These are phyloP conservation scores for Furnarius figulus DNA, from an alignment of 2,113 vertebrate species.

Conservation along the genomic window DNA sequence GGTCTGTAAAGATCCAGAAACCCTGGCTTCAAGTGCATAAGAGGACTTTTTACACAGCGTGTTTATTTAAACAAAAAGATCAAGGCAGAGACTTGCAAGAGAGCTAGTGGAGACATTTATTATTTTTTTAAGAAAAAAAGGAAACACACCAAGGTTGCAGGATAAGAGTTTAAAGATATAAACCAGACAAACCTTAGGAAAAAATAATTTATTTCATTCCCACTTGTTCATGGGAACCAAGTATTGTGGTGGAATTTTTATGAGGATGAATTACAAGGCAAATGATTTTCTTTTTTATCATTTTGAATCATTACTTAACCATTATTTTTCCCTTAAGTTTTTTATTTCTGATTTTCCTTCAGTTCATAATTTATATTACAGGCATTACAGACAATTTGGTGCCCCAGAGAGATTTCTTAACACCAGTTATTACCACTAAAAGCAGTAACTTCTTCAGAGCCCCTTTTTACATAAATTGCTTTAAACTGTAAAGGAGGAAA, in stretches of 20 bases:
- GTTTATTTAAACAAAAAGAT: background rate
- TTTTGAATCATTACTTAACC: background rate
- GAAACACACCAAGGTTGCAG: background rate
- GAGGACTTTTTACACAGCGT: background rate
- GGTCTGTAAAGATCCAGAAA: background rate
- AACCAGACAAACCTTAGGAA: background rate
- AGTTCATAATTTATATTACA: slow-evolving; percentile 3
- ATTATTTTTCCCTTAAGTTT: background rate
- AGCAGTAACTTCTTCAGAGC: background rate
- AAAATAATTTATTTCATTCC: background rate
- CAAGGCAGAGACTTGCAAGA: background rate
- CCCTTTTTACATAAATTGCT: background rate
- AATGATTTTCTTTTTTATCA: background rate
- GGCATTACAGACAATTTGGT: background rate
- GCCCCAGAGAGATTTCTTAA: slow-evolving; percentile 18
- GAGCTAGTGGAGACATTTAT: background rate
- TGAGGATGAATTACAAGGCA: background rate
- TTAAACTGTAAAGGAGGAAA: background rate
- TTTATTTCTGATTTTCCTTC: slow-evolving; percentile 17
- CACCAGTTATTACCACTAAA: background rate
- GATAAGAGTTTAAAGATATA: background rate
- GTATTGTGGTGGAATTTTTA: background rate
- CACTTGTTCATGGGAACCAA: background rate
- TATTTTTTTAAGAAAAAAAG: background rate
- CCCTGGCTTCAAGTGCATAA: background rate